Conservation (phyloP, 2,113 vertebrate species). For the Solea solea region DNA sequence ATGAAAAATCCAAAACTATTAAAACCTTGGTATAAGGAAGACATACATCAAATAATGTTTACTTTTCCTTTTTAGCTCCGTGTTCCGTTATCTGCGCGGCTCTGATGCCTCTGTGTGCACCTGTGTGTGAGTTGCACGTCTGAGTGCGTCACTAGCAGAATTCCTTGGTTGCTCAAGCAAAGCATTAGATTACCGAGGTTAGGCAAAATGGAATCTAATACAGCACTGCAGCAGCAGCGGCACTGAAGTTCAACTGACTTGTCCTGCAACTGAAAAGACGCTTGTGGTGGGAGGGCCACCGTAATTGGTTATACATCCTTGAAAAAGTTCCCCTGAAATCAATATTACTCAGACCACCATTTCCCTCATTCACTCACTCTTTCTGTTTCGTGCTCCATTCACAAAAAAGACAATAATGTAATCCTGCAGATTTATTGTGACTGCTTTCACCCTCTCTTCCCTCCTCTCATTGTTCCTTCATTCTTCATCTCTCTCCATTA, state of each 20-base stretch:
- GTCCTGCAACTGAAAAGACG: conserved; percentile 53
- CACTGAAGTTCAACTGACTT: conserved; percentile 60
- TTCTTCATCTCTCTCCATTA: conserved; percentile 63
- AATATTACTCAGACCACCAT: conserved; percentile 70
- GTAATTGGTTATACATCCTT: conserved; percentile 76
- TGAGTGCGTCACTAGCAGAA: conserved; percentile 7
- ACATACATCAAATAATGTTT: too few relatives aligned
- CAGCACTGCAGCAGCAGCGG: conserved; percentile 28
- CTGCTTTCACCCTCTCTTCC: conserved; percentile 51
- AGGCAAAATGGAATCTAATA: conserved; percentile 69
- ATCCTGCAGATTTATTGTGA: conserved; percentile 70
- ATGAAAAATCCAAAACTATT: too few relatives aligned
- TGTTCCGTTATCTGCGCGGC: background rate
- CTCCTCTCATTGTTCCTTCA: conserved; percentile 43
- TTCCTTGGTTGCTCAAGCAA: conserved; percentile 45
- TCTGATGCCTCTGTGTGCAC: conserved; percentile 1
- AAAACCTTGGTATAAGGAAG: too few relatives aligned
- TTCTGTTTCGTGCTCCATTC: conserved; percentile 57
- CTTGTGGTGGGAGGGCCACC: conserved; percentile 47
- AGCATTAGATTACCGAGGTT: conserved; percentile 58
- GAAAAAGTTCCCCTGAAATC: conserved; percentile 75
- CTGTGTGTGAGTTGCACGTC: conserved; percentile 3
- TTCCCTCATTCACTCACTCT: conserved; percentile 49
- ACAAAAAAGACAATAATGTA: conserved; percentile 67
- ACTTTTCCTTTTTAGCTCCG: conserved; percentile 4